A percentile compares a stretch with the other conserved stretches of the same genome.
Evolutionary conservation across 2,113 vertebrate genomes (phyloP).

Genomic region (Ammodytes dubius): DNA sequence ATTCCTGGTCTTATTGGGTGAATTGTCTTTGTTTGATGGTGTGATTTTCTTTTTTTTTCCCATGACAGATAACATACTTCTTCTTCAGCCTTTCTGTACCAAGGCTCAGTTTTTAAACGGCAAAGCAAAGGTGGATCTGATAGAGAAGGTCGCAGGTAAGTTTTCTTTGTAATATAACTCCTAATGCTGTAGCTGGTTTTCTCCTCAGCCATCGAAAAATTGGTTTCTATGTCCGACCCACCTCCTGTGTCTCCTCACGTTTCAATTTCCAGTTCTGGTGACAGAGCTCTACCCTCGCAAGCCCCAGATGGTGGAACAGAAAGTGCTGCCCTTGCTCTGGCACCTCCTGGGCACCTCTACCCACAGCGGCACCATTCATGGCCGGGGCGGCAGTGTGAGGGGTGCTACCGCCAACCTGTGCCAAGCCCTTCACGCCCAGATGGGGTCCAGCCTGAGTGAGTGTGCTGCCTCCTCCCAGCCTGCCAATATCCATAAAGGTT

Average conservation of each 20-base stretch:
- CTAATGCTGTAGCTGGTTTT: neutral
- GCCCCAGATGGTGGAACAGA: constrained; percentile 91
- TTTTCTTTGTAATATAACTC: neutral
- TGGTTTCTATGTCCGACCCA: neutral
- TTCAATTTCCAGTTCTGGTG: constrained; percentile 86
- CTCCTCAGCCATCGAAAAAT: neutral
- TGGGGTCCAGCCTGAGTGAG: constrained; percentile 87
- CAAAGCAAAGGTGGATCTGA: constrained; percentile 94
- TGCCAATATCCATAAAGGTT: constrained; percentile 83
- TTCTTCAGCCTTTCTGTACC: constrained; percentile 94
- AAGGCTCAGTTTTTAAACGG: constrained; percentile 95
- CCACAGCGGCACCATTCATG: constrained; percentile 86
- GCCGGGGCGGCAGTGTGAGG: constrained; percentile 86
- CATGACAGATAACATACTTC: constrained; percentile 90
- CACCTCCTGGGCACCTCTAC: constrained; percentile 89
- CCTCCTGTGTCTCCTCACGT: neutral
- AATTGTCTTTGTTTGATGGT: constrained; percentile 8
- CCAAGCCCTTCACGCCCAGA: constrained; percentile 88
- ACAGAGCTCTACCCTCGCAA: constrained; percentile 89
- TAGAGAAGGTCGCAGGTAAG: constrained; percentile 93
- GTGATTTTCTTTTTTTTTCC: constrained; percentile 44
- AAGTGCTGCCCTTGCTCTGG: constrained; percentile 91
- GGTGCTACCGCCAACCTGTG: constrained; percentile 87
- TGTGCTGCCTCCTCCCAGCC: constrained; percentile 86
- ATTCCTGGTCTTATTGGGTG: neutral